Base-by-base conservation (phyloP, 2,888 invertebrate genomes). In the Spodoptera littoralis region DNA sequence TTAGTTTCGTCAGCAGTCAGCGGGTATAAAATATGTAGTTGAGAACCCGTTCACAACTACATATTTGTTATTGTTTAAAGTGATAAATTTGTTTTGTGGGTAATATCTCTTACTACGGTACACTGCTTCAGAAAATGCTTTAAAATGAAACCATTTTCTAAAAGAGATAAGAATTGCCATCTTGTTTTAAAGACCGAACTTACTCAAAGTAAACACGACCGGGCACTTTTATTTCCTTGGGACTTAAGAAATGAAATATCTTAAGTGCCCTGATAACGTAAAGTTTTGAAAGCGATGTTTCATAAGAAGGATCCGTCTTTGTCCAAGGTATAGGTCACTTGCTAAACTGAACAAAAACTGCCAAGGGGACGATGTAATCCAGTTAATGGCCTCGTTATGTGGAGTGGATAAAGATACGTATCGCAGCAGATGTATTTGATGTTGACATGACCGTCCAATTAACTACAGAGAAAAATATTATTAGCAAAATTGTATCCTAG, bases 221-320 rank as follows among this genome's bases (percentile, higher is more conserved):
- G 52, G 11, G 68, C 59, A 76, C 72, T 81, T 81, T 83, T 80
- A 84, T 77, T 74, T 76, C 78, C 65, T 69, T 62, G 55, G 65
- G 77, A 79, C 80, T 81, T 76, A 76, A 78, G 79, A 83, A 82
- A 84, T 79, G 54, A 77, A 80, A 82, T 79, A 68, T 73, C 82
- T 60, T 27, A 56, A 56, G 70, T 60, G n/a, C 46, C 53, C 30
- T 51, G 53, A 60, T 48, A 54, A 54, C 11, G 18, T 27, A 49
- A 47, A 54, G 41, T 70, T 54, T 11, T 77, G 77, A 79, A 73
- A 52, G 60, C 51, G 43, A 60, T 59, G 61, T 66, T 72, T 72
- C 57, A 56, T 51, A 68, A 64, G 77, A 51, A 71, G 70, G 76
- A 68, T 65, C 80, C 74, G 65, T 65, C 52, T 68, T 64, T 47